These are phyloP conservation scores for Haemorhous mexicanus DNA, from an alignment of 2,113 vertebrate genomes.

Conservation along the genomic window DNA sequence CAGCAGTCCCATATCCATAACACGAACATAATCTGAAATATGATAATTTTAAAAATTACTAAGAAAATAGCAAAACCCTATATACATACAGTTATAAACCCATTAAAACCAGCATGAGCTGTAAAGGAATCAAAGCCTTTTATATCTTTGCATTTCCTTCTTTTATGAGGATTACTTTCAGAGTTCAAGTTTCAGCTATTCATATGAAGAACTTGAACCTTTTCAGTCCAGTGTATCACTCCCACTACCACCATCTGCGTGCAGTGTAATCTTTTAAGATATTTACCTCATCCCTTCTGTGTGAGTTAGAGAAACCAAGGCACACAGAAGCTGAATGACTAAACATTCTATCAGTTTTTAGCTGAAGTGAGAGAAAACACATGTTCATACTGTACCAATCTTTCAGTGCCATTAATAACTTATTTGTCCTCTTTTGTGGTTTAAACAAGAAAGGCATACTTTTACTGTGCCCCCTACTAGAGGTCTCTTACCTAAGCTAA, in stretches of 20 bases:
- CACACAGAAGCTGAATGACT: not conserved
- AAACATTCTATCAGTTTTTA: not conserved
- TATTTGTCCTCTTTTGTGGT: not conserved
- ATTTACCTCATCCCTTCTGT: not conserved
- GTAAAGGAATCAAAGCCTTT: not conserved
- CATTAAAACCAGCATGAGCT: not conserved
- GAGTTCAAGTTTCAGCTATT: not conserved
- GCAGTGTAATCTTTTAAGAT: not conserved
- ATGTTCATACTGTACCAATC: not conserved
- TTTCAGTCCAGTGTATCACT: not conserved
- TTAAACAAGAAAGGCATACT: not conserved
- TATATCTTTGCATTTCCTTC: not conserved
- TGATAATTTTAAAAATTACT: not conserved
- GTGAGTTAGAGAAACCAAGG: not conserved
- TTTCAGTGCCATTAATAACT: not conserved
- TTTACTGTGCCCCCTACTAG: not conserved
- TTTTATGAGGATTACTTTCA: not conserved
- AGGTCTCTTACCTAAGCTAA: not conserved
- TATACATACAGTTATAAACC: not conserved
- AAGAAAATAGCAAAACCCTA: not conserved
- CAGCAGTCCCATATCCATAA: conserved; percentile 94
- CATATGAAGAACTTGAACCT: not conserved
- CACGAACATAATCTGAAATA: conserved; percentile 91
- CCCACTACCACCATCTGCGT: not conserved
- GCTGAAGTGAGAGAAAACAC: not conserved